Base-by-base conservation (phyloP, 2,113 vertebrate species). In the Thalassoma bifasciatum region DNA sequence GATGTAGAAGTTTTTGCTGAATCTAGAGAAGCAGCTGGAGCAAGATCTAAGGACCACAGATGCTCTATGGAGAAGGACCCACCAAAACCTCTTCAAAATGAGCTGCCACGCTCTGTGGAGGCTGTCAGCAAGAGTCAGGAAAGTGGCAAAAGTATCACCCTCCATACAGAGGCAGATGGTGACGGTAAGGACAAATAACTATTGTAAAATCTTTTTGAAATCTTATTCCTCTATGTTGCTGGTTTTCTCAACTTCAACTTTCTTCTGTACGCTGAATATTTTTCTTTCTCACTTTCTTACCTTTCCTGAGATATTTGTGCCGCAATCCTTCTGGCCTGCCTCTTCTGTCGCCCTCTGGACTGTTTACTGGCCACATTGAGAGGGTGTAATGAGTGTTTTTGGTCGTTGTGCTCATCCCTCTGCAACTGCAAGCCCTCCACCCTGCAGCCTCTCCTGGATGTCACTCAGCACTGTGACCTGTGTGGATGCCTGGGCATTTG, bases 301-400 rank as follows among this genome's bases (percentile, higher is more conserved):
- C 52, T 38, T 47, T 21, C 44, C 21, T 4, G 50, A 93, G 94
- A 94, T 47, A 63, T 91, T 23, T 94, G 93, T 52, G 94, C 93
- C 56, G 85, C 91, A 0, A 24, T 94, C 26, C 84, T 94, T 10
- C 63, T 93, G 76, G 89, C 90, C 21, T 94, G 93, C 8, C 92
- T 94, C 37, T 95, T 93, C 92, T 94, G 93, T 67, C 89, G 80
- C 2, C 89, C 92, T 0, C 88, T 93, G 75, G 93, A 95, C 73
- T 92, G 92, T 63, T 26, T 93, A 2, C 8, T 91, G 61, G 86
- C 91, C 10, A 58, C 88, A 0, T n/a, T 83, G 36, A 77, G 79
- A 10, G 88, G 91, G 0, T 91, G 91, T 17, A 58, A 68, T 10
- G 22, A 23, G 13, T 92, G 92, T 1, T 0, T 72, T 24, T 84